These are phyloP conservation scores for Pituophis catenifer DNA, from an alignment of 2,113 vertebrate genomes.

Conservation along the genomic window DNA sequence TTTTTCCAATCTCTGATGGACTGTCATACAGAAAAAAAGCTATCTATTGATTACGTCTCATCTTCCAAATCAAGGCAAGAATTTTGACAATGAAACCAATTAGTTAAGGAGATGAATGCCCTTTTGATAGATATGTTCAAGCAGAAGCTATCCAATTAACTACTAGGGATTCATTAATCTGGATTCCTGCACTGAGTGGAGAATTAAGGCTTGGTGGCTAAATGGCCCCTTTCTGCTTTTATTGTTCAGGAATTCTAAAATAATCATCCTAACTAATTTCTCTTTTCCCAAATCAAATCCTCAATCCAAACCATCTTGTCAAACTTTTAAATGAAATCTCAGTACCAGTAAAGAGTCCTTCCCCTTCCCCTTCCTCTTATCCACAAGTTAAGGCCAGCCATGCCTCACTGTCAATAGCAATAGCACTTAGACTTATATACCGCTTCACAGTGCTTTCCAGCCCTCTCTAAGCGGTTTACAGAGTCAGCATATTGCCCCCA, in stretches of 20 bases:
- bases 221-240: not conserved
- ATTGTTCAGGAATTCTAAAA: not conserved
- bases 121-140: not conserved
- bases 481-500: no score
- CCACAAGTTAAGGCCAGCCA: not conserved
- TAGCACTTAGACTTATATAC: no score
- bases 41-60: not conserved
- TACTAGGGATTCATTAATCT: not conserved
- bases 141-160: not conserved
- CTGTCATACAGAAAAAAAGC: not conserved
- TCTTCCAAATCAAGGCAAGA: not conserved
- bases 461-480: no score
- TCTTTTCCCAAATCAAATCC: not conserved
- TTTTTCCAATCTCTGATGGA: not conserved
- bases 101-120: not conserved
- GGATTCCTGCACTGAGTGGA: not conserved
- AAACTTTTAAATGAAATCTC: not conserved
- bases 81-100: not conserved
- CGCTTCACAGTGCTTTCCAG: no score
- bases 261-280: not conserved
- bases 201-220: not conserved
- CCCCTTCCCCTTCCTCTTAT: not conserved
- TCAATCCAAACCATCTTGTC: not conserved
- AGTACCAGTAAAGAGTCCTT: not conserved
- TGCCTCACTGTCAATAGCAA: not conserved